phyloP scores from a whole-genome alignment of 2,888 invertebrate species.

The Cotesia congregata region DNA sequence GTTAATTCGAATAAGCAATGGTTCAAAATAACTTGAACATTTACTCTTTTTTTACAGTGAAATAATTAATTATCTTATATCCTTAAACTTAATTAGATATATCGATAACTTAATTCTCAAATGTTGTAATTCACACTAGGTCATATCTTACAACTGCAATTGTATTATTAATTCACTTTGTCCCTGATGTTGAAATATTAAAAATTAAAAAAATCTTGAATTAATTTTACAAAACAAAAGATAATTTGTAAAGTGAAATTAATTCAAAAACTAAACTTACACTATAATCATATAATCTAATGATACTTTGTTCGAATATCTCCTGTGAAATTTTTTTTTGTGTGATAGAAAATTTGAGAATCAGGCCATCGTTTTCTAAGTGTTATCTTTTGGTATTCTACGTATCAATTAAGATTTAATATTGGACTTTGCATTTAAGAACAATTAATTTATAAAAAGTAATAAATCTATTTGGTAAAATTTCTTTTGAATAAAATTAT shows the following conservation, averaged over 20 bases:
- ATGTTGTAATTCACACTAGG: too few species aligned
- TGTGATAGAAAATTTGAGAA: conserved; percentile 4
- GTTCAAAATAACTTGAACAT: conserved; percentile 44
- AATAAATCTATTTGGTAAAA: not conserved
- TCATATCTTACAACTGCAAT: too few species aligned
- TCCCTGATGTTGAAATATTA: too few species aligned
- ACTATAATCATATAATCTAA: too few species aligned
- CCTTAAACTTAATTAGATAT: not conserved
- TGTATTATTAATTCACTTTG: too few species aligned
- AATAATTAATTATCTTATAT: not conserved
- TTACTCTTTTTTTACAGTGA: not conserved
- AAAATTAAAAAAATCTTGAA: too few species aligned
- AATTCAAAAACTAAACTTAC: too few species aligned
- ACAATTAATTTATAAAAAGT: conserved; percentile 61
- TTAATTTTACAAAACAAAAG: too few species aligned
- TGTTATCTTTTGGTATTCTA: conserved; percentile 9
- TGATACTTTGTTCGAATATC: too few species aligned
- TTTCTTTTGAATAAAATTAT: conserved; percentile 8
- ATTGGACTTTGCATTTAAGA: not conserved
- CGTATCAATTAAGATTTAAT: conserved; percentile 3
- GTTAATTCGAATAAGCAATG: conserved; percentile 49
- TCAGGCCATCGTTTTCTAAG: not conserved
- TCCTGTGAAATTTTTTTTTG: too few species aligned
- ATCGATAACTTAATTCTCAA: not conserved
- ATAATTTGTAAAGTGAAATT: too few species aligned